These are phyloP conservation scores for Ictalurus furcatus DNA, from an alignment of 2,113 vertebrate species.

Conservation along the genomic window DNA sequence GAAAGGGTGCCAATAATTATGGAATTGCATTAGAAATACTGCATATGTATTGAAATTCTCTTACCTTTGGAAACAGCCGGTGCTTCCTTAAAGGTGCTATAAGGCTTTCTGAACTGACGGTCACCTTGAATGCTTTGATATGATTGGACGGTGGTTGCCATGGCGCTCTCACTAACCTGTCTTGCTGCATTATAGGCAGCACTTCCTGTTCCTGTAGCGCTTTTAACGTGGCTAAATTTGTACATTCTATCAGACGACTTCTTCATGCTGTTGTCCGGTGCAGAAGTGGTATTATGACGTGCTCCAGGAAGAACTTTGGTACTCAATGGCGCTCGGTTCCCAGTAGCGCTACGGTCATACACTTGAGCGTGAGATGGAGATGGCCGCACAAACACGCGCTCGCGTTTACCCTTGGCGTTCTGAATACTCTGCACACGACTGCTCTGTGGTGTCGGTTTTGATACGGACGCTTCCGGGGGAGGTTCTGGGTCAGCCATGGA, in stretches of 20 bases:
- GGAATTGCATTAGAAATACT: not conserved
- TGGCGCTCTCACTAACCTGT: constrained; percentile 10
- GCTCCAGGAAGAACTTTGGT: not conserved
- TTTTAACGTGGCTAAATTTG: constrained; percentile 67
- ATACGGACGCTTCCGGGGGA: not conserved
- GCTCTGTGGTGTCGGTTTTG: not conserved
- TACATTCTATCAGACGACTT: constrained; percentile 51
- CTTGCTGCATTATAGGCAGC: not conserved
- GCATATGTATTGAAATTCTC: too few species aligned
- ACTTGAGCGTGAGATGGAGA: not conserved
- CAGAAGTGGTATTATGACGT: not conserved
- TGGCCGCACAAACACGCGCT: not conserved
- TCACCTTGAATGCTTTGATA: constrained; percentile 15
- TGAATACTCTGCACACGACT: not conserved
- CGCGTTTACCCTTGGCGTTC: not conserved
- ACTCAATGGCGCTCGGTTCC: not conserved
- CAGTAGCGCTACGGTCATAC: not conserved
- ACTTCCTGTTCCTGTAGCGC: constrained; percentile 21
- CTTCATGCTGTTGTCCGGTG: not conserved
- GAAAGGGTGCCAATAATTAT: constrained; percentile 3
- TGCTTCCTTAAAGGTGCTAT: constrained; percentile 61
- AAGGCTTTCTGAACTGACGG: constrained; percentile 61
- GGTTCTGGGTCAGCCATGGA: constrained; percentile 65
- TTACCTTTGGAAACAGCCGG: constrained; percentile 44
- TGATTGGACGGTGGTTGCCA: constrained; percentile 8